A percentile compares a stretch with the other conserved stretches of the same genome.
These are phyloP conservation scores for Aleadryas rufinucha DNA, from an alignment of 2,113 vertebrate species.

Conservation along the genomic window DNA sequence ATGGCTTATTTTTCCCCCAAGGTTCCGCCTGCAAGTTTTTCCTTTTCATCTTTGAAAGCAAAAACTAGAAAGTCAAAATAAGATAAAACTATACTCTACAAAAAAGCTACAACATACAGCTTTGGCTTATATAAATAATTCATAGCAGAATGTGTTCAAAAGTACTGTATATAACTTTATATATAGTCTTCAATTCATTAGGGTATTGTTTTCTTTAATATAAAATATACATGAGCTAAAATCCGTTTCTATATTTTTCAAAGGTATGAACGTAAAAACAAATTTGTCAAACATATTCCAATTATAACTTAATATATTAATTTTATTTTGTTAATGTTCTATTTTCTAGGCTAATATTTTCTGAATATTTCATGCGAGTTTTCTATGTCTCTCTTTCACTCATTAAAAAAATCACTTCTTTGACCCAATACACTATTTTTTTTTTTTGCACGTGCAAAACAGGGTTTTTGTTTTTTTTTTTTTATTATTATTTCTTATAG, in stretches of 20 bases:
- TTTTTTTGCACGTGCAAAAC: conserved; percentile 80
- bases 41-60: conserved; percentile 83
- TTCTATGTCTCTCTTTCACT: conserved; percentile 69
- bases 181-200: conserved; percentile 91
- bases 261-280: conserved; percentile 81
- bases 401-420: conserved; percentile 75
- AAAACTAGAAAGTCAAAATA: conserved; percentile 86
- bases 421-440: conserved; percentile 71
- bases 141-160: conserved; percentile 91
- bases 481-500: conserved; percentile 65
- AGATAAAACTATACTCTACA: conserved; percentile 87
- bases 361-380: conserved; percentile 78
- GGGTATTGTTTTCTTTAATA: conserved; percentile 85
- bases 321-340: conserved; percentile 79
- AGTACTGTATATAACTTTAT: conserved; percentile 86
- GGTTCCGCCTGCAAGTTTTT: conserved; percentile 88
- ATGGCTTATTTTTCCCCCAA: conserved; percentile 98
- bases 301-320: conserved; percentile 91
- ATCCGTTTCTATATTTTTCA: conserved; percentile 77
- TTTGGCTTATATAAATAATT: conserved; percentile 99
- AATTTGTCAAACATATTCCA: conserved; percentile 80
- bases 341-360: conserved; percentile 79
- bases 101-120: conserved; percentile 88
- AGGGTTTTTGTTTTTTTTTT: conserved; percentile 51
- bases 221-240: conserved; percentile 87